A percentile compares a stretch with the other conserved stretches of the same genome.
phyloP scores from a whole-genome alignment of 2,797 vertebrate genomes.

The Ataeniobius toweri region DNA sequence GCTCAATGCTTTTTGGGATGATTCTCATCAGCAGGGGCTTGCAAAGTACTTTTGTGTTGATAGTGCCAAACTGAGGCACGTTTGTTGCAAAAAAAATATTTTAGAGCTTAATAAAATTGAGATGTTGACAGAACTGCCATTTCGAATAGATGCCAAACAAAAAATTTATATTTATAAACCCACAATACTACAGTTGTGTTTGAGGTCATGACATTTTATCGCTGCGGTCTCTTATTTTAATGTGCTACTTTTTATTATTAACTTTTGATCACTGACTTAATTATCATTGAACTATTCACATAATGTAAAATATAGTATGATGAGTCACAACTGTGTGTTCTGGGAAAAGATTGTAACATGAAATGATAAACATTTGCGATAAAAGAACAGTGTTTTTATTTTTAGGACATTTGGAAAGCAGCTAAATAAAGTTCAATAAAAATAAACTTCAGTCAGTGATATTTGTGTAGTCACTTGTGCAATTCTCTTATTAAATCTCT shows the following conservation, averaged over 20 bases:
- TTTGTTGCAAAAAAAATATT: not conserved
- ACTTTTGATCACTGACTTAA: not conserved
- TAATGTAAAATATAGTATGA: not conserved
- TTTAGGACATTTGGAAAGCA: not conserved
- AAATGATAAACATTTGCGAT: no score
- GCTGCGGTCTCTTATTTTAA: not conserved
- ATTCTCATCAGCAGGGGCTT: not conserved
- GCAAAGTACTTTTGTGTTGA: not conserved
- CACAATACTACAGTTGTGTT: not conserved
- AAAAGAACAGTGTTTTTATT: not conserved
- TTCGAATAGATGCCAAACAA: not conserved
- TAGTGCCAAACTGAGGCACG: not conserved
- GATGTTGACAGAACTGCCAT: not conserved
- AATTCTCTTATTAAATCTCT: constrained; percentile 20
- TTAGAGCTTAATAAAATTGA: not conserved
- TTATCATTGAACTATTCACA: not conserved
- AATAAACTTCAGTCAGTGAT: not conserved
- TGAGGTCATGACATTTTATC: not conserved
- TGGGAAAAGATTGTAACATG: no score
- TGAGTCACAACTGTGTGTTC: not conserved
- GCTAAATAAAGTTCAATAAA: not conserved
- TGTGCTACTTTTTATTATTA: no score
- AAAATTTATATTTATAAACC: not conserved
- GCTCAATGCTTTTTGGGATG: not conserved
- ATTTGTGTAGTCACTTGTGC: constrained; percentile 1